Base-by-base conservation (phyloP, 2,797 vertebrate species). In the Nannoperca australis region DNA sequence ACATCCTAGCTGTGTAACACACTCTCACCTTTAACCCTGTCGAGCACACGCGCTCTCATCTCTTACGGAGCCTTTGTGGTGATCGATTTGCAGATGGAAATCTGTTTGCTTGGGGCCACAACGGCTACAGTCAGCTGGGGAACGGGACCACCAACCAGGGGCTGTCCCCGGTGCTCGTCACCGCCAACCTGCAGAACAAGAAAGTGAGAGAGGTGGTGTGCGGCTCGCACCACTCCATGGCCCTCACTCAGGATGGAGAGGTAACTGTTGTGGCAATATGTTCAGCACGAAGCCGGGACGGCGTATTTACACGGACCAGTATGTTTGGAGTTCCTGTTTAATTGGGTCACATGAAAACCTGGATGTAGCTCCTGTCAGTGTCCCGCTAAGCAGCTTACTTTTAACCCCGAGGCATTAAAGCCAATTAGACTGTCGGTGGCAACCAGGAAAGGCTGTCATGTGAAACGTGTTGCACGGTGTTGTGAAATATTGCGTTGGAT, bases 91-190 rank as follows among this genome's bases (percentile, higher is more conserved):
- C 92, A 99, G 98, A 97, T 74, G 97, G 98, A 53, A 96, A 96
- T 83, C 92, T 98, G 56, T 99, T 96, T 74, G 95, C 96, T 1
- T 99, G 98, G 98, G 98, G 98, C 0, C 97, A 98, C 87, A 99
- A 99, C 56, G 96, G 97, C 66, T 98, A 98, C 86, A 97, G 97
- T 91, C 98, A 99, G 59, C 93, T 99, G 81, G 98, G 97, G n/a
- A 98, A 97, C 38, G 97, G 97, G 53, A 96, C 93, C 0, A 96
- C 96, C 49, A 97, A 95, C 85, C 97, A 97, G 83, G 97, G 96
- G 4, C 84, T 96, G 65, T 95, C 94, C 40, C 97, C 97, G 1
- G 58, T 95, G 76, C 93, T 96, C 80, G 92, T 99, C 82, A 95
- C 95, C 10, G 90, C 96, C 62, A 97, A 97, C 85, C 93, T 97